These are phyloP conservation scores for Riparia riparia DNA, from an alignment of 2,113 vertebrate species.

Conservation along the genomic window DNA sequence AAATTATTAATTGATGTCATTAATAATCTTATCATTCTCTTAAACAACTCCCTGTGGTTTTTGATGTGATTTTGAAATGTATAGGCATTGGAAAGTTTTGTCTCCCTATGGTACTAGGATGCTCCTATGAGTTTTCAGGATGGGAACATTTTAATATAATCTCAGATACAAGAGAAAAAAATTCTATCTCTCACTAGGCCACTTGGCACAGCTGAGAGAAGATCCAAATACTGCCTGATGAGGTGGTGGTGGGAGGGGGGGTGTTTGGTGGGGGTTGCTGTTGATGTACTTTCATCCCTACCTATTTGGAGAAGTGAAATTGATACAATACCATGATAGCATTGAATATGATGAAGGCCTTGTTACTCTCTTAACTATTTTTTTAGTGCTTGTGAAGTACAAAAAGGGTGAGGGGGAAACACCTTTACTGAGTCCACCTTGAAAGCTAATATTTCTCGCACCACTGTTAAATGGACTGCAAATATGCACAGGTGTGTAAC, in stretches of 20 bases:
- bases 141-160: background rate
- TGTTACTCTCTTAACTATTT: background rate
- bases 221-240: background rate
- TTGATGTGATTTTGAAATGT: background rate
- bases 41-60: background rate
- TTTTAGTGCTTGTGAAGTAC: background rate
- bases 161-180: background rate
- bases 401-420: background rate
- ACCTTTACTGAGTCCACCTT: constrained; percentile 16
- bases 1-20: background rate
- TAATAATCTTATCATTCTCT: background rate
- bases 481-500: constrained; percentile 66
- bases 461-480: constrained; percentile 36
- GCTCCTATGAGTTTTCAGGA: background rate
- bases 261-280: background rate
- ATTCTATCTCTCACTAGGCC: background rate
- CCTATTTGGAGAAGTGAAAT: background rate
- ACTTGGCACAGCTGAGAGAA: background rate
- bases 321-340: background rate
- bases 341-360: background rate
- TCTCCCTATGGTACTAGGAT: background rate
- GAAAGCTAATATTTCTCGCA: constrained; percentile 56
- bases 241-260: too few relatives aligned
- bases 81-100: background rate
- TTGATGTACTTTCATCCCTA: background rate